Base-by-base conservation (phyloP, 2,113 vertebrate species). In the Proterorhinus semilunaris region DNA sequence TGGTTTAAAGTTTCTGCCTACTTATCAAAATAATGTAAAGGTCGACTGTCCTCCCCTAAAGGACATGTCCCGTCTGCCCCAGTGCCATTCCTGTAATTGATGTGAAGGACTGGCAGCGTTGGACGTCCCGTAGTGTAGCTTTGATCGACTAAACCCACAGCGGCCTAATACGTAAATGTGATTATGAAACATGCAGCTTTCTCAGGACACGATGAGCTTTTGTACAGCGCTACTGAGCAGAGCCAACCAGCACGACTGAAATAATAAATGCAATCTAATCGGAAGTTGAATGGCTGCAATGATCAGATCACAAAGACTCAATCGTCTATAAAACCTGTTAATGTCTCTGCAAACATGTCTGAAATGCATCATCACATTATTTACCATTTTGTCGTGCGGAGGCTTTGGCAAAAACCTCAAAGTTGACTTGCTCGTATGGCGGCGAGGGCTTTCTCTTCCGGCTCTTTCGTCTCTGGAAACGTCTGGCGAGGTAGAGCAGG, bases 391-490 rank as follows among this genome's bases (percentile, higher is more conserved):
- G 53, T 13, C 93, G 93, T 66, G 90, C 93, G 0, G 88, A 76
- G 27, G 85, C 84, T 8, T 84, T 83, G 72, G 91, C 87, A 65
- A 90, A 78, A 48, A 94, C 91, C 57, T 95, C 69, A 0, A 96
- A 88, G 51, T 89, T 91, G 63, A 84, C 89, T 65, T 93, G 92
- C 52, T 96, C 94, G 94, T 94, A 95, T 63, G 73, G 79, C 1
- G 91, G 91, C 0, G 91, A 89, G 36, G 66, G 69, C 50, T 61
- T 63, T 85, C 91, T 94, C 67, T 92, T 94, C 76, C 90, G 95
- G 68, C 95, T 94, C 81, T 95, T 96, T 84, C 92, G 94, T 87
- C 97, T 94, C 91, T 94, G 95, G 86, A 99, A 96, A 81, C 93
- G 96, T 65, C 87, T 94, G 2, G 96, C 96, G 65, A 99, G 93